phyloP scores from a whole-genome alignment of 1,140 invertebrate genomes.

The Drosophila nasuta region DNA sequence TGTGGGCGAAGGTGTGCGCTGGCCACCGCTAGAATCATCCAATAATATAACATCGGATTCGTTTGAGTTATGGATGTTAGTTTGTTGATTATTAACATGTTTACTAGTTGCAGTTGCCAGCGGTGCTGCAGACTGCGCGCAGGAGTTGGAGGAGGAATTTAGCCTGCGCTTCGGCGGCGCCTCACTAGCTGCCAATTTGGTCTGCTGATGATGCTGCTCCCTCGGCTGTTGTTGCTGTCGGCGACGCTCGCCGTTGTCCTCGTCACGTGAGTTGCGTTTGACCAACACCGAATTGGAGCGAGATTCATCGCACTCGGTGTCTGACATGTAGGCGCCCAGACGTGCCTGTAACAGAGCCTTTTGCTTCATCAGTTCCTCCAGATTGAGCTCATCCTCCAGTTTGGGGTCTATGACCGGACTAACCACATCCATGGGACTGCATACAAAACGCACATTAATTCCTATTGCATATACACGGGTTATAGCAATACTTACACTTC shows the following conservation, averaged over 20 bases:
- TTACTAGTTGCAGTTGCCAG: constrained; percentile 80
- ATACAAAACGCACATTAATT: constrained; percentile 63
- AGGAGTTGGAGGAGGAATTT: constrained; percentile 10
- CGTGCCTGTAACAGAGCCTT: constrained; percentile 90
- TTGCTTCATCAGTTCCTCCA: constrained; percentile 95
- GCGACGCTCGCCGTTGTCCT: constrained; percentile 17
- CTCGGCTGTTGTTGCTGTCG: constrained; percentile 13
- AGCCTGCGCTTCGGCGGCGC: constrained; percentile 44
- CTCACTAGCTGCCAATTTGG: constrained; percentile 26
- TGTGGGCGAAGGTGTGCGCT: constrained; percentile 70
- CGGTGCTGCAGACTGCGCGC: constrained; percentile 62
- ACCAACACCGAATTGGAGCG: constrained; percentile 45
- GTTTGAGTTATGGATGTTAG: constrained; percentile 81
- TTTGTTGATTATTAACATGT: constrained; percentile 83
- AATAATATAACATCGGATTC: constrained; percentile 85
- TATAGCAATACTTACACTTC: constrained; percentile 81
- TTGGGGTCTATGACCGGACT: constrained; percentile 90
- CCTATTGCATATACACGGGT: neutral
- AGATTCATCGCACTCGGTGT: constrained; percentile 82
- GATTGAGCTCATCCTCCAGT: constrained; percentile 93
- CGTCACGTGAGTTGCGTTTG: constrained; percentile 25
- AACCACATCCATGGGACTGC: constrained; percentile 88
- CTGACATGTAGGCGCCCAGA: constrained; percentile 87
- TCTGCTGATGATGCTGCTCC: neutral
- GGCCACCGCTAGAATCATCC: constrained; percentile 85